Evolutionary conservation across 2,888 invertebrate genomes (phyloP).

Genomic region (Choreutis nemorana): DNA sequence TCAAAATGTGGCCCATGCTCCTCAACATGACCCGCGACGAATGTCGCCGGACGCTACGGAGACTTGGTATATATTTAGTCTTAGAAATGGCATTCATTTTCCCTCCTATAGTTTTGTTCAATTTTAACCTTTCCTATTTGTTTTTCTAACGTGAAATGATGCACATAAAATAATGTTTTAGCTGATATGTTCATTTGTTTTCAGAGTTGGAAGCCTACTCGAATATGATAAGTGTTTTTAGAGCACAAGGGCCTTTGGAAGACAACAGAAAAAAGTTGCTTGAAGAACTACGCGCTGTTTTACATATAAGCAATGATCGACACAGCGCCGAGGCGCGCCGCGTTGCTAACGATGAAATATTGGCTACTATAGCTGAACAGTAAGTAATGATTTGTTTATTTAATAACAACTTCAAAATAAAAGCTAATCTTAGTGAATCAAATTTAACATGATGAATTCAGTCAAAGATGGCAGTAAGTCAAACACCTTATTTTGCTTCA

Average conservation of each 20-base stretch:
- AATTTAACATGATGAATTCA: constrained; percentile 42
- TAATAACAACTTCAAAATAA: no score
- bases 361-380: constrained; percentile 90
- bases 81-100: constrained; percentile 59
- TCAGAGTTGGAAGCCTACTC: constrained; percentile 93
- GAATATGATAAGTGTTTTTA: constrained; percentile 86
- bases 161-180: constrained; percentile 14
- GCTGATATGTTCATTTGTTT: constrained; percentile 34
- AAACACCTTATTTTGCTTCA: no score
- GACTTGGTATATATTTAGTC: constrained; percentile 77
- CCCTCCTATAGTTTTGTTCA: constrained; percentile 58
- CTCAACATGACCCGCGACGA: constrained; percentile 89
- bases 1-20: constrained; percentile 71
- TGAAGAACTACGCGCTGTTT: constrained; percentile 80
- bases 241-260: constrained; percentile 90
- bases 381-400: constrained; percentile 59
- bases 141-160: constrained; percentile 20
- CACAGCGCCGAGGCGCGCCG: constrained; percentile 92
- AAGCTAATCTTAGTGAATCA: constrained; percentile 41
- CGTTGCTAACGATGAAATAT: constrained; percentile 90
- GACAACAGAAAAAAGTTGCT: constrained; percentile 85
- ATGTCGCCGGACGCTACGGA: constrained; percentile 85
- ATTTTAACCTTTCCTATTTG: constrained; percentile 24
- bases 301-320: constrained; percentile 89
- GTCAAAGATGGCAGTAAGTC: constrained; percentile 53